These are phyloP conservation scores for Brenthis ino DNA, from an alignment of 2,888 invertebrate species.

Conservation along the genomic window DNA sequence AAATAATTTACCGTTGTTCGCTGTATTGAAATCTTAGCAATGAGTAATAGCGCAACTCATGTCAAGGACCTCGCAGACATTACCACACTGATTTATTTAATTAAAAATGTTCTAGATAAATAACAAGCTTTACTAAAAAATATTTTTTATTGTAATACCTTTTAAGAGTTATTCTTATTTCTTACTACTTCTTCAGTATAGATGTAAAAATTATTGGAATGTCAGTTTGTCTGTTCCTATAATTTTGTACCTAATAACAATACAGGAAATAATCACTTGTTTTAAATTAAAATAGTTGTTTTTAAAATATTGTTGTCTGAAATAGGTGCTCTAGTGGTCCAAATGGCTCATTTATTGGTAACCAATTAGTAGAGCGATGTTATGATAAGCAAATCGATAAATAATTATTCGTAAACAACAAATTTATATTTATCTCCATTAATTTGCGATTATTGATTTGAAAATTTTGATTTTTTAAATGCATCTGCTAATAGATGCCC, in stretches of 20 bases:
- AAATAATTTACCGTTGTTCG: not conserved
- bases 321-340: too few species aligned
- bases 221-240: too few species aligned
- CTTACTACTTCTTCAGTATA: too few species aligned
- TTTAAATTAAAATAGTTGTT: too few species aligned
- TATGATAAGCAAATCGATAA: not conserved
- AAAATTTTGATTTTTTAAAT: too few species aligned
- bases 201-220: too few species aligned
- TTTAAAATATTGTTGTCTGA: too few species aligned
- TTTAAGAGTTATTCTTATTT: not conserved
- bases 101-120: slow-evolving; percentile 8
- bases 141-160: not conserved
- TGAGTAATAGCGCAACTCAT: slow-evolving; percentile 14
- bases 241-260: too few species aligned
- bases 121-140: not conserved
- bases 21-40: slow-evolving; percentile 2
- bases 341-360: too few species aligned
- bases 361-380: not conserved
- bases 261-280: too few species aligned
- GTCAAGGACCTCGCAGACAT: slow-evolving; percentile 15
- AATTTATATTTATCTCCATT: not conserved
- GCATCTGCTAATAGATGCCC: too few species aligned
- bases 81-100: slow-evolving; percentile 8
- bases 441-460: not conserved
- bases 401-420: not conserved